Evolutionary conservation across 1,140 invertebrate species (phyloP), one percentile per base, ranked within the genome.

Genomic region (Probaryconus sp.): DNA sequence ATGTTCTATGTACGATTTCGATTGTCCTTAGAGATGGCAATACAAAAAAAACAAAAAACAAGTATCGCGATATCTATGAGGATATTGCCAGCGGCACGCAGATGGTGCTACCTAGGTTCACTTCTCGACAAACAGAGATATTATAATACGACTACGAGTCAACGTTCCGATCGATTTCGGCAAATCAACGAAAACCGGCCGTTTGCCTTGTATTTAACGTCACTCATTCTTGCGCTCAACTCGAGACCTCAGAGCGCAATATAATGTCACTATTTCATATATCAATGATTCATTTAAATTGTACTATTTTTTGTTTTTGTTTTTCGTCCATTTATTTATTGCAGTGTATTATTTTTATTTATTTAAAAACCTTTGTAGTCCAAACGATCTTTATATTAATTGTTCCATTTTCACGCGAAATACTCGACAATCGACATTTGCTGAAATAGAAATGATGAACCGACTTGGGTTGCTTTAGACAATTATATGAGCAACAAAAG

Each of bases 361-460:
- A 61, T 68, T 70, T 61, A 55, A n/a, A n/a, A n/a, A n/a, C n/a
- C n/a, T n/a, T n/a, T n/a, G n/a, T n/a, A n/a, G n/a, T n/a, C n/a
- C n/a, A n/a, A n/a, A n/a, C n/a, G n/a, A n/a, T n/a, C n/a, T n/a
- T n/a, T n/a, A n/a, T n/a, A n/a, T n/a, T n/a, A n/a, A 55, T 61
- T 45, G 53, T 58, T 68, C 20, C 37, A 53, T 61, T 70, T 31
- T 47, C 33, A 37, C 43, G 43, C 11, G 58, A 68, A 75, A 75
- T 75, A 75, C 71, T 75, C 64, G 71, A 75, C 71, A 68, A 75
- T 61, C 71, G 63, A 74, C 55, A 45, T 53, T 69, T 58, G 64
- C 64, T 64, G 45, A 51, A 63, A 56, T 45, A 55, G 47, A 72
- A n/a, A 53, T 65, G 55, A 9, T 35, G 53, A 65, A 31, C 30